Base-by-base conservation (phyloP, 2,888 invertebrate genomes). In the Cheilosia pagana region DNA sequence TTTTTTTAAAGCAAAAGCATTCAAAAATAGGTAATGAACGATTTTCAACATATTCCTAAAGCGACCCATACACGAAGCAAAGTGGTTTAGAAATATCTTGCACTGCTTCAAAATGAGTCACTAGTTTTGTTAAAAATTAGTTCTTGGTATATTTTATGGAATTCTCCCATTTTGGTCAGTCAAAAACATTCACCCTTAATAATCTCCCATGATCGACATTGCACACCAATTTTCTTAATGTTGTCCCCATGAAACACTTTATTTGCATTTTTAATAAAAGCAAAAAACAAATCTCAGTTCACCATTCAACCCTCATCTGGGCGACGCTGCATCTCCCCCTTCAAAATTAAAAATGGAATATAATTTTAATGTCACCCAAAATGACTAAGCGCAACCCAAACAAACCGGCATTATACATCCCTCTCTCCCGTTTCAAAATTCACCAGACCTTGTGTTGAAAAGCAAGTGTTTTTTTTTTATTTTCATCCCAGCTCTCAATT, bases 321-420 rank as follows among this genome's bases (percentile, higher is more conserved):
- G n/a, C n/a, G n/a, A n/a, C n/a, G n/a, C n/a, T n/a, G 23, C 43
- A 1, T 2, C 16, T 39, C n/a, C 45, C 45, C 75, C 39, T 45
- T 45, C 1, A 10, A 48, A 14, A 53, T 39, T 7, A 10, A 48
- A n/a, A 60, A 50, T 4, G n/a, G 39, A 43, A 78, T 23, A 79
- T 74, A 50, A 81, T 74, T 74, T 68, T 68, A 75, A 70, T 70
- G 39, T 55, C 68, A 63, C 57, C 70, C 81, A 81, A 75, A 75
- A 35, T 75, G 68, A 70, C 81, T 75, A 28, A 71, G 65, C 14
- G 45, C 52, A 45, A 45, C 59, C 43, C 59, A 45, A 65, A 74
- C 62, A 48, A 39, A 75, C 23, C 14, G 43, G 21, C 5, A 19
- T 3, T 5, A 23, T 12, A 39, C 39, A 16, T 21, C 39, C 53